Evolutionary conservation across 2,888 invertebrate genomes (phyloP), one percentile per base, ranked within the genome.

Genomic region (Spisula solida): DNA sequence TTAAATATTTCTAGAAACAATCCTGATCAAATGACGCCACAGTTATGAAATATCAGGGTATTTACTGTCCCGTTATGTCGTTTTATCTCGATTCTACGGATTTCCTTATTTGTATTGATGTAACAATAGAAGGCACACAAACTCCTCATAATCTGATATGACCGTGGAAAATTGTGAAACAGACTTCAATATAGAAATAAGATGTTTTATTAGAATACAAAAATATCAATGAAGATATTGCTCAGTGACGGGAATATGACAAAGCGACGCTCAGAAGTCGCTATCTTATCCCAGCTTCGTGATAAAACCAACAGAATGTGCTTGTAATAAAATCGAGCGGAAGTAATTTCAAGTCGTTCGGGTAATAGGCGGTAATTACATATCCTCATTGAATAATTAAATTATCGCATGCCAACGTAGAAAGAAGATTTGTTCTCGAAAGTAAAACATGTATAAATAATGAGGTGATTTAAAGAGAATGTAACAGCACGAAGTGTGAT

Each of bases 141-240:
- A n/a, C 55, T 55, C 14, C 41, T 34, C 41, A 47, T 85, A 85
- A 85, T 80, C 79, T 56, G 56, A 80, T 85, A 80, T n/a, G 29
- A 29, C 47, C 66, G 14, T 20, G 10, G 18, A 34, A 56, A 41
- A 12, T 60, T 85, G 80, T 85, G 41, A 80, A 60, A 85, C 60
- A 47, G 56, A 85, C 25, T n/a, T n/a, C 55, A 55, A 79, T 79
- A 56, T 78, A 56, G 79, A 80, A 80, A 80, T 85, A 47, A 4
- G 60, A 34, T 31, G n/a, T 79, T 85, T 80, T 79, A 60, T 84
- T 55, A 55, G 25, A 16, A 84, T 25, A 25, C 16, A 70, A 70
- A 51, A 66, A 66, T n/a, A 56, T 66, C 25, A 25, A 66, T 16
- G 6, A 10, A 66, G 60, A 66, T 20, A n/a, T n/a, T 0, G n/a